Evolutionary conservation across 2,888 invertebrate species (phyloP), one percentile per base, ranked within the genome.

Genomic region (Drosophila neutralis): DNA sequence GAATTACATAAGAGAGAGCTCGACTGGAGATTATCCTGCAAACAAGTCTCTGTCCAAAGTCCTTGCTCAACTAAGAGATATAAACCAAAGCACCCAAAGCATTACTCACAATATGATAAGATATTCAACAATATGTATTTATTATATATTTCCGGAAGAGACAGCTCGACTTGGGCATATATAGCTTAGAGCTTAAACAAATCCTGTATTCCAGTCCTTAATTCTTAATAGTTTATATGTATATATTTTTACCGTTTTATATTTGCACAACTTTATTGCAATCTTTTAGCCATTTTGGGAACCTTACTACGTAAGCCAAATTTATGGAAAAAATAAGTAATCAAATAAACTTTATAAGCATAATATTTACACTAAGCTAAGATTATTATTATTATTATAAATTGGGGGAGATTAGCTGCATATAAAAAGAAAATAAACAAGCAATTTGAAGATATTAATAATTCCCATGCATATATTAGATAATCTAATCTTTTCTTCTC

Each of bases 111-210:
- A 21, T 42, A n/a, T 4, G n/a, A 10, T 18, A 10, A 40, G n/a
- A 10, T 40, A n/a, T 40, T 38, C 18, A 38, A 1, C 0, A n/a
- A 38, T 4, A 40, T 40, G 4, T n/a, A 4, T n/a, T 18, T 38
- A 38, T 38, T 38, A 38, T n/a, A 38, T 38, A 38, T n/a, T 8
- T 7, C 8, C 18, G n/a, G 38, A n/a, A 18, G 38, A 10, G 10
- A 40, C 0, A 40, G 40, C 0, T 10, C 4, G 1, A 2, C n/a
- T n/a, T n/a, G 18, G 8, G 4, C 0, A 8, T n/a, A 8, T 8
- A 31, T 31, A 31, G 7, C 31, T 18, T 18, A 8, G 0, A 18
- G 7, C 38, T 10, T 10, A 4, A 33, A 33, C 11, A 4, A 33
- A 33, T 33, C 33, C 11, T 33, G 13, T 13, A 35, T 35, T 13